A percentile compares a stretch with the other conserved stretches of the same genome.
Evolutionary conservation across 2,888 invertebrate genomes (phyloP).

Genomic region (Masnerella sp.): DNA sequence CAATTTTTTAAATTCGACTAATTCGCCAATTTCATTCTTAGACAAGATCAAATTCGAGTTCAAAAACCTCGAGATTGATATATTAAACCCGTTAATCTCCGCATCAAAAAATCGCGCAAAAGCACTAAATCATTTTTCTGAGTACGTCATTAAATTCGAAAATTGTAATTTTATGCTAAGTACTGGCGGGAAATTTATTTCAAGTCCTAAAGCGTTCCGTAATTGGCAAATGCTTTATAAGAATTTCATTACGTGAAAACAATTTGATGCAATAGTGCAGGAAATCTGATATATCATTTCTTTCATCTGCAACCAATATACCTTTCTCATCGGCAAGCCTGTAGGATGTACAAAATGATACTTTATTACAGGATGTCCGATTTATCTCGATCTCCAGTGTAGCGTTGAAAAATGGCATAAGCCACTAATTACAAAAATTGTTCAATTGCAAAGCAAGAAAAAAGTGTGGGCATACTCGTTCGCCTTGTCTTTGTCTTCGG

Average conservation of each 20-base stretch:
- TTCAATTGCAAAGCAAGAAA: slow-evolving; percentile 40
- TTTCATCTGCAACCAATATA: slow-evolving; percentile 45
- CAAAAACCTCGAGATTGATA: no score
- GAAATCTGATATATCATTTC: slow-evolving; percentile 41
- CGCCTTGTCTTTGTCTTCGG: slow-evolving; percentile 8
- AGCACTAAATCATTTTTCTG: no score
- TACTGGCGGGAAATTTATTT: background rate
- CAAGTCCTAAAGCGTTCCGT: background rate
- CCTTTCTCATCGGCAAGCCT: slow-evolving; percentile 32
- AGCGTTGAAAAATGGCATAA: slow-evolving; percentile 39
- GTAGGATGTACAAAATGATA: slow-evolving; percentile 58
- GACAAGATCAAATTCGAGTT: no score
- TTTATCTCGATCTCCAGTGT: slow-evolving; percentile 52
- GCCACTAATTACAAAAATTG: slow-evolving; percentile 56
- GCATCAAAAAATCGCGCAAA: no score
- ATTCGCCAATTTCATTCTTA: no score
- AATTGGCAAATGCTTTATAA: background rate
- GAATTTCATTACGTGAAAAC: slow-evolving; percentile 36
- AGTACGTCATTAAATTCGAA: no score
- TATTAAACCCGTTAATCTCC: no score
- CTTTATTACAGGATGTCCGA: slow-evolving; percentile 58
- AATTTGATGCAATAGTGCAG: slow-evolving; percentile 35
- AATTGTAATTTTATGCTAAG: background rate
- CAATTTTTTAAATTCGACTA: no score
- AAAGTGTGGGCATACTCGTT: slow-evolving; percentile 19